Conservation (phyloP, 92 coral and sea anemone species). For the Scolanthus callimorphus region DNA sequence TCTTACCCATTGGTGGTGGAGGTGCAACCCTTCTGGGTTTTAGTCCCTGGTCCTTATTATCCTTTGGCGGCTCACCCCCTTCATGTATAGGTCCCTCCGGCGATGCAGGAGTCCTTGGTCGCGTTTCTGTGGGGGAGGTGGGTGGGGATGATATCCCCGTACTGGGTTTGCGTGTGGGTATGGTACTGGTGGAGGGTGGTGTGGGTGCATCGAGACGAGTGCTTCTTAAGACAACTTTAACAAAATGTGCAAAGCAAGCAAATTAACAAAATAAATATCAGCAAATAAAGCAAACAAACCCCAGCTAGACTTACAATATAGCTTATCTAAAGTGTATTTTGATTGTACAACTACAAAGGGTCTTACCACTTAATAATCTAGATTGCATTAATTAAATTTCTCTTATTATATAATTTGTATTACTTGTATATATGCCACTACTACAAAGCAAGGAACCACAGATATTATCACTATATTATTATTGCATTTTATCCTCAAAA, state of each 20-base stretch:
- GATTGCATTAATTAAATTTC: no score
- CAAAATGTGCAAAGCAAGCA: background rate
- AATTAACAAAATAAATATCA: background rate
- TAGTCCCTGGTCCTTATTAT: constrained; percentile 2
- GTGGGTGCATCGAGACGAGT: constrained; percentile 40
- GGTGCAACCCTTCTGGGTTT: constrained; percentile 80
- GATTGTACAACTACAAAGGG: no score
- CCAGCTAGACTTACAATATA: no score
- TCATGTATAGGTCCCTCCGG: constrained; percentile 9
- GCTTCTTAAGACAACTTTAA: constrained; percentile 39
- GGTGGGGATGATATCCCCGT: constrained; percentile 37
- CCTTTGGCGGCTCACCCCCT: constrained; percentile 3
- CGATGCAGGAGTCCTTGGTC: constrained; percentile 8
- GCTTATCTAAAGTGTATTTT: no score
- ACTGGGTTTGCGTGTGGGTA: constrained; percentile 45
- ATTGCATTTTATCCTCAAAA: no score
- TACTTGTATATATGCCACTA: no score
- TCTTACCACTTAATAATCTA: no score
- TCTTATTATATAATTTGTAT: no score
- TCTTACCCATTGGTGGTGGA: constrained; percentile 58
- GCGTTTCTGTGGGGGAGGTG: constrained; percentile 42
- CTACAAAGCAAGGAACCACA: no score
- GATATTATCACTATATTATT: no score
- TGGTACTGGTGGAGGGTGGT: constrained; percentile 67
- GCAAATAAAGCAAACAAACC: no score